phyloP scores from a whole-genome alignment of 2,888 invertebrate species.

The Agonopterix heracliana region DNA sequence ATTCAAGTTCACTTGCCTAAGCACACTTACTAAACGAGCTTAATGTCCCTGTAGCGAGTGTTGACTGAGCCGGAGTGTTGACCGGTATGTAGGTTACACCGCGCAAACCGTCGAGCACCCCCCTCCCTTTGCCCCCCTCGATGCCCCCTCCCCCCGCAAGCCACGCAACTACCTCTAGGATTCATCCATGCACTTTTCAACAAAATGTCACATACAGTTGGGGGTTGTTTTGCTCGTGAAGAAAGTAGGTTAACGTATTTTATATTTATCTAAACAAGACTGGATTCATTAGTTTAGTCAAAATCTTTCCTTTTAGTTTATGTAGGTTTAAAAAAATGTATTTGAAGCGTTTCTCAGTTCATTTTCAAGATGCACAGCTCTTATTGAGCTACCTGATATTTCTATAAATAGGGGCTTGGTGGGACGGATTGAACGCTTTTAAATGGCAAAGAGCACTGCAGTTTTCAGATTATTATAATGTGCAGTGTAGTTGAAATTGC shows the following conservation, averaged over 20 bases:
- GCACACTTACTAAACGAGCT: constrained; percentile 52
- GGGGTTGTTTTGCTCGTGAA: constrained; percentile 1
- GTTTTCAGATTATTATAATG: too few species aligned
- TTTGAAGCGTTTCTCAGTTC: too few species aligned
- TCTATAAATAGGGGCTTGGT: too few species aligned
- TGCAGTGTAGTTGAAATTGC: too few species aligned
- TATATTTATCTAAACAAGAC: background rate
- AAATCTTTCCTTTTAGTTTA: too few species aligned
- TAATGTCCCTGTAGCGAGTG: constrained; percentile 75
- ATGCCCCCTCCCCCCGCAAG: constrained; percentile 22
- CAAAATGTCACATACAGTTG: constrained; percentile 60
- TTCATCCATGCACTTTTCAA: constrained; percentile 67
- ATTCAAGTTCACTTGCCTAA: constrained; percentile 31
- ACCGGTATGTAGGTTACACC: constrained; percentile 75
- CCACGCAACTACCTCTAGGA: constrained; percentile 64
- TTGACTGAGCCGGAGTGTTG: constrained; percentile 76
- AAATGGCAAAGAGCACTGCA: too few species aligned
- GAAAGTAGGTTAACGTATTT: background rate
- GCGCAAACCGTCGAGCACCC: constrained; percentile 56
- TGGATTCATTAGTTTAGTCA: background rate
- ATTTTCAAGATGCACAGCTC: too few species aligned
- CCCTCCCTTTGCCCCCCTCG: constrained; percentile 26
- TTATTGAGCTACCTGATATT: too few species aligned
- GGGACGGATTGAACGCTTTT: too few species aligned
- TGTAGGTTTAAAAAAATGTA: too few species aligned